Percentiles rank a stretch among this genome's conserved stretches.
Conservation (phyloP, 2,113 vertebrate species). For the Misgurnus mizolepis region DNA sequence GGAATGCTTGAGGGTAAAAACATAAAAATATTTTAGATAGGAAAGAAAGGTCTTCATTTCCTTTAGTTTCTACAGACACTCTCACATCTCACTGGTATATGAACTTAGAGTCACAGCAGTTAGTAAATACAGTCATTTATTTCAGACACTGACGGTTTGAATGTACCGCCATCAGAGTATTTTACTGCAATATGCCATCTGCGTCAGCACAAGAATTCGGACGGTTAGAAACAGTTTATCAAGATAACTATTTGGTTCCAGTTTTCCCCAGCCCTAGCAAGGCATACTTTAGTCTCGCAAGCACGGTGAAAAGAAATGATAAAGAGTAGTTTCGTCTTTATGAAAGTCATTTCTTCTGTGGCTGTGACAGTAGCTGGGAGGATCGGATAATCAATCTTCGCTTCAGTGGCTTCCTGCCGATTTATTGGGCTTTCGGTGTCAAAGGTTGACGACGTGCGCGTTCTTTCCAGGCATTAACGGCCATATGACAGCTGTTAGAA, state of each 20-base stretch:
- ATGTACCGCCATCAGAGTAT: too few species aligned
- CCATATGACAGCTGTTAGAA: conserved; percentile 61
- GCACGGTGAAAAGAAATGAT: background rate
- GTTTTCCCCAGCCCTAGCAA: background rate
- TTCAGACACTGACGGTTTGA: too few species aligned
- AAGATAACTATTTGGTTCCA: background rate
- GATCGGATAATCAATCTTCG: conserved; percentile 67
- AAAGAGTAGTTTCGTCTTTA: conserved; percentile 22
- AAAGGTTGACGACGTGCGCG: conserved; percentile 68
- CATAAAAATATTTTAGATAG: too few species aligned
- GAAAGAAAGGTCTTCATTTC: too few species aligned
- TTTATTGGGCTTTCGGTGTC: conserved; percentile 73
- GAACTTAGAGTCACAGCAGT: too few species aligned
- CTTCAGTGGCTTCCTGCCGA: conserved; percentile 56
- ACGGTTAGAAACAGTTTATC: background rate
- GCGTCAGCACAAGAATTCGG: background rate
- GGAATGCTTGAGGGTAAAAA: too few species aligned
- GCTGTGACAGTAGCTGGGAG: conserved; percentile 64
- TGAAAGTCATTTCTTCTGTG: conserved; percentile 52
- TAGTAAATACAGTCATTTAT: too few species aligned
- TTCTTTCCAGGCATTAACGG: conserved; percentile 68
- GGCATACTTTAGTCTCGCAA: conserved; percentile 5
- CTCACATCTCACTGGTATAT: too few species aligned
- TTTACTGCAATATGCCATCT: background rate
- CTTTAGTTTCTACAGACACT: too few species aligned